phyloP scores from a whole-genome alignment of 2,888 invertebrate species.

The Dyspetes luteomarginatus region DNA sequence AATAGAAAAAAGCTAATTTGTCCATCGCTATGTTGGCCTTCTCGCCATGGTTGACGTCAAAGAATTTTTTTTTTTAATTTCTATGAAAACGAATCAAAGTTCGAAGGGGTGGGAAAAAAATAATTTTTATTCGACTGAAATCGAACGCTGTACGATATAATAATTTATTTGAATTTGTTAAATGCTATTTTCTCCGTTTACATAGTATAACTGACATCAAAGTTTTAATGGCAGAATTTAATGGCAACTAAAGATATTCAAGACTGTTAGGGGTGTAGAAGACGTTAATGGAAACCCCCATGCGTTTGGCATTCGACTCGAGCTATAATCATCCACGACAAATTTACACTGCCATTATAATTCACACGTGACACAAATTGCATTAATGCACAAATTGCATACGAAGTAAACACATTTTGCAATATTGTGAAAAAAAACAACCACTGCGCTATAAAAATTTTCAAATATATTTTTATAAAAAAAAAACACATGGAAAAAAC shows the following conservation, averaged over 20 bases:
- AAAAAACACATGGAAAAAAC: conserved; percentile 25
- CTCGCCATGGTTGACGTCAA: conserved; percentile 3
- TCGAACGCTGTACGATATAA: too few species aligned
- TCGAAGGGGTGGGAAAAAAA: too few species aligned
- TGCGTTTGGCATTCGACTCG: conserved; percentile 13
- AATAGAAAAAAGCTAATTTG: too few species aligned
- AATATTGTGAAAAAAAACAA: conserved; percentile 22
- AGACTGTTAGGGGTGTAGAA: background rate
- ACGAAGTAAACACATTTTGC: conserved; percentile 16
- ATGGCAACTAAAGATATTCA: conserved; percentile 21
- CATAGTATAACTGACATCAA: too few species aligned
- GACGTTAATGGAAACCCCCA: background rate
- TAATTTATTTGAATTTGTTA: too few species aligned
- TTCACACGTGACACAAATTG: background rate
- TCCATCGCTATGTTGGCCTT: too few species aligned
- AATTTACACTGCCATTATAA: conserved; percentile 26
- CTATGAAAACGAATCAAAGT: too few species aligned
- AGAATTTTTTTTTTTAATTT: too few species aligned
- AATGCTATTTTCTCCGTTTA: too few species aligned
- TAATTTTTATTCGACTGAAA: too few species aligned
- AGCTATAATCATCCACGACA: conserved; percentile 3
- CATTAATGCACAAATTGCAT: background rate
- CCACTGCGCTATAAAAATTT: background rate
- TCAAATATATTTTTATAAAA: background rate
- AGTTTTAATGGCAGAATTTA: too few species aligned